Percentiles rank a stretch among this genome's conserved stretches.
These are phyloP conservation scores for Rhombomys opimus DNA, from an alignment of 2,113 vertebrate genomes.

Conservation along the genomic window DNA sequence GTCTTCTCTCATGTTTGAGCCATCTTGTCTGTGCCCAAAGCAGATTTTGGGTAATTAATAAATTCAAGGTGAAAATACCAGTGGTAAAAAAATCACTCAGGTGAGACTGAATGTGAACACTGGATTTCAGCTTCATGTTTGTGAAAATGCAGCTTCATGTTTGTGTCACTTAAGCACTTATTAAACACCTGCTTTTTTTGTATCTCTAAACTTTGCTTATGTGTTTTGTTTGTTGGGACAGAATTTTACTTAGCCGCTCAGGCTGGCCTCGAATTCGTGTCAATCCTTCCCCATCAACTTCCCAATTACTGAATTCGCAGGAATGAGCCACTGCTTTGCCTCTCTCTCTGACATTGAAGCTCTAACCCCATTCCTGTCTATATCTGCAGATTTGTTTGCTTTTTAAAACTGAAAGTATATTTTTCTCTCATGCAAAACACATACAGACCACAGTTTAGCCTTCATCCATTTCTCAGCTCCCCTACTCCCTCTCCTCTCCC, in stretches of 20 bases:
- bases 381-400: background rate
- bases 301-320: too few species aligned
- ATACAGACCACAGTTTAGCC: background rate
- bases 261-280: background rate
- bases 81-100: background rate
- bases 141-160: background rate
- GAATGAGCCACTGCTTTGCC: background rate
- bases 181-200: background rate
- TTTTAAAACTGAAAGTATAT: background rate
- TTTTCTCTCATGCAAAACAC: background rate
- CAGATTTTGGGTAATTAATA: background rate
- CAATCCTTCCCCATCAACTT: background rate
- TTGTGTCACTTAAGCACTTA: background rate
- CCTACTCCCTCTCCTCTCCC: too few species aligned
- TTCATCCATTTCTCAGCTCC: background rate
- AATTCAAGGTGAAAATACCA: background rate
- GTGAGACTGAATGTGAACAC: background rate
- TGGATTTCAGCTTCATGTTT: constrained; percentile 9
- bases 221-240: background rate
- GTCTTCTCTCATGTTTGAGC: background rate
- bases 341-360: background rate
- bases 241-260: background rate
- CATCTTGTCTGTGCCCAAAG: background rate
- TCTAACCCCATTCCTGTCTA: background rate
- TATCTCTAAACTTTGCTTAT: background rate